Percentiles rank a stretch among this genome's conserved stretches.
phyloP scores from a whole-genome alignment of 1,140 invertebrate genomes.

The Caerostris extrusa region DNA sequence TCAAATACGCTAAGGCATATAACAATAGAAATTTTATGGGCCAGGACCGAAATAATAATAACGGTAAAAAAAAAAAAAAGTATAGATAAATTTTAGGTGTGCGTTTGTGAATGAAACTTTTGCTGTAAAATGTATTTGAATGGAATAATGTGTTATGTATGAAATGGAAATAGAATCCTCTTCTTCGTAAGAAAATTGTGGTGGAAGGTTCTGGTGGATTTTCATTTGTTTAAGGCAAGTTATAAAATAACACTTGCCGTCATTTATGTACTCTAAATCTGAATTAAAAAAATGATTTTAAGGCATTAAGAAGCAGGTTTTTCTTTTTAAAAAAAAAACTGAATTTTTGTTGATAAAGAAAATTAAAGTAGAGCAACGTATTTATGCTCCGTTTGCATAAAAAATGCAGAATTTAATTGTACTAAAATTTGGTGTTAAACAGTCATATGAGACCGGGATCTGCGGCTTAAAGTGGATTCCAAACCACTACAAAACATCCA shows the following conservation, averaged over 20 bases:
- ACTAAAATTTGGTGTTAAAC: no score
- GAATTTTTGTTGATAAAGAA: no score
- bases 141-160: slow-evolving; percentile 53
- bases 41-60: slow-evolving; percentile 30
- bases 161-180: neutral
- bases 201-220: neutral
- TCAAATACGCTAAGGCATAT: slow-evolving; percentile 69
- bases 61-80: neutral
- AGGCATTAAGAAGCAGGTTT: no score
- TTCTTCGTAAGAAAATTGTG: neutral
- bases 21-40: slow-evolving; percentile 73
- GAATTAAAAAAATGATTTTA: no score
- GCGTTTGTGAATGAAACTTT: slow-evolving; percentile 45
- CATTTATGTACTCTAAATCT: no score
- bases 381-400: no score
- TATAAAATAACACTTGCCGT: neutral
- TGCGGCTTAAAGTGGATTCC: no score
- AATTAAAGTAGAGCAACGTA: no score
- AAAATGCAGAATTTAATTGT: no score
- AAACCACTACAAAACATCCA: no score
- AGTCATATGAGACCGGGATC: no score
- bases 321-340: no score
- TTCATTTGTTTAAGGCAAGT: neutral
- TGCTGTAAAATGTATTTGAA: slow-evolving; percentile 62
- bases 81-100: slow-evolving; percentile 51